Evolutionary conservation across 2,797 vertebrate species (phyloP).

Genomic region (Sitta carolinensis): DNA sequence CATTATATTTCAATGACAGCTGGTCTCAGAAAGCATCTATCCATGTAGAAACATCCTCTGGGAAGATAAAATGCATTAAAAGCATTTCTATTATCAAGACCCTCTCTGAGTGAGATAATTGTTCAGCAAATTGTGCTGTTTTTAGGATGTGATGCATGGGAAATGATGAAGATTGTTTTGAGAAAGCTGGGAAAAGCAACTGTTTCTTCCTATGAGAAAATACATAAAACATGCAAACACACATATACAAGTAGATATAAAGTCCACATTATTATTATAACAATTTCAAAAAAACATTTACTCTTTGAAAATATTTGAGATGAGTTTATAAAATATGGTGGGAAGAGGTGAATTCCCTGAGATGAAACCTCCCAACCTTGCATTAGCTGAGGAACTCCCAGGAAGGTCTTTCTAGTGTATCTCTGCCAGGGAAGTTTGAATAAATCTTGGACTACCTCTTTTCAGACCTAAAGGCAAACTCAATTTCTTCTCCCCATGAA

Average conservation of each 20-base stretch:
- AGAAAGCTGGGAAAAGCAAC: neutral
- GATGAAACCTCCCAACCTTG: neutral
- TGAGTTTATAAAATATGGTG: neutral
- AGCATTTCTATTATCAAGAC: conserved; percentile 31
- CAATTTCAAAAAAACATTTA: neutral
- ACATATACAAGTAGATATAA: neutral
- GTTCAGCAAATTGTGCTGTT: neutral
- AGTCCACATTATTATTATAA: neutral
- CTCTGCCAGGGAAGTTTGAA: neutral
- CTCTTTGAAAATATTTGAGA: neutral
- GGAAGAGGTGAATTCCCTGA: neutral
- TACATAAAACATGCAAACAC: neutral
- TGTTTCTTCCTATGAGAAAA: neutral
- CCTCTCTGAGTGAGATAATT: neutral
- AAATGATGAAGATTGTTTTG: conserved; percentile 21
- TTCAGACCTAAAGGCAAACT: neutral
- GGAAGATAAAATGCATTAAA: conserved; percentile 23
- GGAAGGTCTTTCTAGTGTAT: neutral
- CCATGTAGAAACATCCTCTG: neutral
- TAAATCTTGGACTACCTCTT: neutral
- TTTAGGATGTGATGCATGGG: conserved; percentile 9
- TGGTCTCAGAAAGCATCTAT: neutral
- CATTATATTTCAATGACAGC: neutral
- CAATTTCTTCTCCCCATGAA: neutral
- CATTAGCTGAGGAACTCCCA: neutral